A percentile compares a stretch with the other conserved stretches of the same genome.
phyloP scores from a whole-genome alignment of 2,888 invertebrate species.

The Calliopum simillimum region DNA sequence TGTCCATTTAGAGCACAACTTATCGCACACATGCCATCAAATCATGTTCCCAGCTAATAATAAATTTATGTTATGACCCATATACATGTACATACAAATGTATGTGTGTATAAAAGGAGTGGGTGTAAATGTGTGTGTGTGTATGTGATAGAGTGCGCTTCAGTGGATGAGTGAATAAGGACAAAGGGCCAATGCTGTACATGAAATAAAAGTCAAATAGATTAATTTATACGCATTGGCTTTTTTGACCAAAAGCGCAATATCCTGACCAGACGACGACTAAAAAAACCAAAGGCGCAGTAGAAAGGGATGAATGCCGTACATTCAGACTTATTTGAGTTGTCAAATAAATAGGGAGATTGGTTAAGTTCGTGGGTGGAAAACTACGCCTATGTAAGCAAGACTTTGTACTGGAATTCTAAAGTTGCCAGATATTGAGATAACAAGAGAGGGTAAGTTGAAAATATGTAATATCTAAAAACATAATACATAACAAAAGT shows the following conservation, averaged over 20 bases:
- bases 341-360: too few relatives aligned
- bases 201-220: slow-evolving; percentile 25
- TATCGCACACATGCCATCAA: slow-evolving; percentile 28
- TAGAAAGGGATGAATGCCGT: background rate
- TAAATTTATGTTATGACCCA: slow-evolving; percentile 26
- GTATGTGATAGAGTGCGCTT: background rate
- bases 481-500: too few relatives aligned
- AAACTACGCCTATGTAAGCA: too few relatives aligned
- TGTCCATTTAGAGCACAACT: slow-evolving; percentile 24
- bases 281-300: background rate
- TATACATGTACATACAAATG: background rate
- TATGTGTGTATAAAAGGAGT: background rate
- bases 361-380: too few relatives aligned
- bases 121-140: background rate
- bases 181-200: background rate
- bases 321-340: too few relatives aligned
- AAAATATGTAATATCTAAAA: too few relatives aligned
- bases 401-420: too few relatives aligned
- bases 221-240: slow-evolving; percentile 29
- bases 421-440: too few relatives aligned
- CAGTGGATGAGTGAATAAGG: background rate
- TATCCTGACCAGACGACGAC: background rate
- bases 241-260: slow-evolving; percentile 15
- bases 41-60: slow-evolving; percentile 28
- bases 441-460: too few relatives aligned